Evolutionary conservation across 2,888 invertebrate genomes (phyloP).

Genomic region (Tenodera sinensis): DNA sequence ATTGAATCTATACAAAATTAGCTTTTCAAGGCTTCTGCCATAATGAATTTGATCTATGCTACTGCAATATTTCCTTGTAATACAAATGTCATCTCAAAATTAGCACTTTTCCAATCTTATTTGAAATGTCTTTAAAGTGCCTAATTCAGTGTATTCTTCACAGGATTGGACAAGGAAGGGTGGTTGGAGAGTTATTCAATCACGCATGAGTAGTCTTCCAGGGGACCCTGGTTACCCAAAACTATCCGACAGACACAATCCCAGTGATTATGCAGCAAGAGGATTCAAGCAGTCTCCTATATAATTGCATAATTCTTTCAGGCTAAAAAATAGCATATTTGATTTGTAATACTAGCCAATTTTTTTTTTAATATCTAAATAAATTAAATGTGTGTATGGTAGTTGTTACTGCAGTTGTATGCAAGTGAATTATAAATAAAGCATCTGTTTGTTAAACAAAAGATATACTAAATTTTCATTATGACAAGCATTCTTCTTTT

Average conservation of each 20-base stretch:
- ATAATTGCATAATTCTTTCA: constrained; percentile 38
- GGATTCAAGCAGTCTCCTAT: constrained; percentile 66
- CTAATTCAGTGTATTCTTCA: constrained; percentile 17
- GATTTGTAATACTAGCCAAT: background rate
- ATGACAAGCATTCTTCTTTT: no score
- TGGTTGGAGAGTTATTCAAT: constrained; percentile 63
- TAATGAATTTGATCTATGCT: no score
- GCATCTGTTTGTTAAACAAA: no score
- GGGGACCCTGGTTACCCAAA: constrained; percentile 69
- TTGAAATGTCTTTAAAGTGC: background rate
- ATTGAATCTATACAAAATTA: no score
- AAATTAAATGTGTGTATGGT: background rate
- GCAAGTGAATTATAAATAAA: no score
- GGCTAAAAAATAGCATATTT: background rate
- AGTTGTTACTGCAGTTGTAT: background rate
- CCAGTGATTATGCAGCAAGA: constrained; percentile 65
- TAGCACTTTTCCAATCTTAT: no score
- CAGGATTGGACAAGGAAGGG: constrained; percentile 76
- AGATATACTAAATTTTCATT: no score
- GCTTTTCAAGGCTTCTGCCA: no score
- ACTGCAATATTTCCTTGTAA: no score
- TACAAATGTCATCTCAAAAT: no score
- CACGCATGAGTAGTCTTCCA: constrained; percentile 57
- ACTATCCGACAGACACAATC: constrained; percentile 53
- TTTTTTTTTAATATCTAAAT: background rate